phyloP scores from a whole-genome alignment of 2,113 vertebrate genomes.

The Phocoena sinus region DNA sequence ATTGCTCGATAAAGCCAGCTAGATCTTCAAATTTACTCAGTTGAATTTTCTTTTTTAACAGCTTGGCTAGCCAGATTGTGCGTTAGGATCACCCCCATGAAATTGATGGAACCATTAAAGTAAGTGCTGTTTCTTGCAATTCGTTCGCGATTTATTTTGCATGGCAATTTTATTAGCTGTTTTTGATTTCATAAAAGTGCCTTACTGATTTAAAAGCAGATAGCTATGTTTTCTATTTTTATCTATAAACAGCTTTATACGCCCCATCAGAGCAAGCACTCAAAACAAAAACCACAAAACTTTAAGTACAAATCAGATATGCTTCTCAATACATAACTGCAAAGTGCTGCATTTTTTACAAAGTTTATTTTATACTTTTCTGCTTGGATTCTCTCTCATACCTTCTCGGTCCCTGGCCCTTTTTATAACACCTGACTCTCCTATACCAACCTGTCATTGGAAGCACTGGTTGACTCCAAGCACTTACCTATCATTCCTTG shows the following conservation, averaged over 20 bases:
- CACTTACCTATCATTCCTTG: neutral
- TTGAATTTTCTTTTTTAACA: neutral
- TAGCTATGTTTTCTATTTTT: neutral
- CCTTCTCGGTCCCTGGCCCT: neutral
- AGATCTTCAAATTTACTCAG: neutral
- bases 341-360: neutral
- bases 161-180: neutral
- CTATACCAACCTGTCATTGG: neutral
- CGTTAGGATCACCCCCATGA: neutral
- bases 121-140: neutral
- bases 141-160: neutral
- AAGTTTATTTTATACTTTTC: neutral
- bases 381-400: neutral
- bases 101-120: neutral
- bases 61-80: neutral
- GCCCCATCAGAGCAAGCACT: neutral
- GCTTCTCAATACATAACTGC: neutral
- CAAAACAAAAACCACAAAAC: neutral
- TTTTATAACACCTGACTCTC: neutral
- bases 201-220: constrained; percentile 23
- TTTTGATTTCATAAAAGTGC: neutral
- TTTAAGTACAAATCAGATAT: neutral
- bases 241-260: neutral
- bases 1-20: neutral
- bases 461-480: neutral